phyloP scores from a whole-genome alignment of 2,888 invertebrate species.

The Lithophane ornitopus region DNA sequence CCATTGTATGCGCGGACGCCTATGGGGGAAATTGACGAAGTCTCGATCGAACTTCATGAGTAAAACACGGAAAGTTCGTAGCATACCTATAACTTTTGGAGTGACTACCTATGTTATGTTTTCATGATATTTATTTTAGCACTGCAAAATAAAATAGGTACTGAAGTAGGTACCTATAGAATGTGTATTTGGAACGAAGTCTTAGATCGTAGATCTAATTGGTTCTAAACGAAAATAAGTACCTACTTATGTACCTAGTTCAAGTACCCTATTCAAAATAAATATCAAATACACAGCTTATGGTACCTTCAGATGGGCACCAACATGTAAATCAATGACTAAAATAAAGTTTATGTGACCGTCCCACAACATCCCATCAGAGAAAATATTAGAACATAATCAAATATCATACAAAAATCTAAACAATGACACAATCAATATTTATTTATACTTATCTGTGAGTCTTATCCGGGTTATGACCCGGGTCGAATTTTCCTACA shows the following conservation, averaged over 20 bases:
- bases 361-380: background rate
- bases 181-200: background rate
- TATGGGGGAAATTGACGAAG: background rate
- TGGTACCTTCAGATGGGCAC: background rate
- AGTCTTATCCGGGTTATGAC: constrained; percentile 75
- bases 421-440: constrained; percentile 63
- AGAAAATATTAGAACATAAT: constrained; percentile 24
- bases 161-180: background rate
- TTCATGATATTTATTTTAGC: constrained; percentile 15
- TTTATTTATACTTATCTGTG: constrained; percentile 81
- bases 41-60: background rate
- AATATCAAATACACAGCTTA: background rate
- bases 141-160: background rate
- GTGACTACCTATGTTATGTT: background rate
- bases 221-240: background rate
- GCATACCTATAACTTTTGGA: background rate
- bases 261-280: background rate
- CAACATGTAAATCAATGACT: constrained; percentile 8
- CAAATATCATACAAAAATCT: constrained; percentile 45
- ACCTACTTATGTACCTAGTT: too few species aligned
- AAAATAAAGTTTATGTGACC: constrained; percentile 22
- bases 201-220: background rate
- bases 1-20: background rate
- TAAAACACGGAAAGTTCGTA: background rate
- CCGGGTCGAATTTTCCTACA: constrained; percentile 74